Evolutionary conservation across 2,888 invertebrate genomes (phyloP).

Genomic region (Brenthis daphne): DNA sequence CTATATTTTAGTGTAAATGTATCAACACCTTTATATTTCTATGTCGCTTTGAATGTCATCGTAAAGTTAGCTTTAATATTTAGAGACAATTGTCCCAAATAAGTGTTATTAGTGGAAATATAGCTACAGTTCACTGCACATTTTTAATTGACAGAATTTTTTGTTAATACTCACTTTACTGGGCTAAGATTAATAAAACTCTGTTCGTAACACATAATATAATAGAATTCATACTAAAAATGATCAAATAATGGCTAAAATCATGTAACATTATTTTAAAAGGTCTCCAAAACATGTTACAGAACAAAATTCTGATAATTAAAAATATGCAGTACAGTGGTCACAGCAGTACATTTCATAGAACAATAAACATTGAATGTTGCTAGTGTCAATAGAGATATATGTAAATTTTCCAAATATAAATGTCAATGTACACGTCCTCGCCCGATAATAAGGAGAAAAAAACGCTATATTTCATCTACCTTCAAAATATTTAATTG

Average conservation of each 20-base stretch:
- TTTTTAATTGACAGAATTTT: neutral
- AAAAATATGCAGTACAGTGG: conserved; percentile 11
- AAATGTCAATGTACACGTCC: conserved; percentile 23
- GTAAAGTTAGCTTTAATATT: conserved; percentile 50
- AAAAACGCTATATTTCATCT: conserved; percentile 15
- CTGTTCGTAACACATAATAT: too few relatives aligned
- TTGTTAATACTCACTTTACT: too few relatives aligned
- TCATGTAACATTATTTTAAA: neutral
- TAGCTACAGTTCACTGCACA: neutral
- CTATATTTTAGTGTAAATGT: conserved; percentile 73
- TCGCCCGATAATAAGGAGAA: conserved; percentile 17
- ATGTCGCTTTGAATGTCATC: conserved; percentile 77
- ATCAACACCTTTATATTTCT: conserved; percentile 66
- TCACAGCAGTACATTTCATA: conserved; percentile 20
- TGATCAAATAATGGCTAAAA: neutral
- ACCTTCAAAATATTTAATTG: conserved; percentile 10
- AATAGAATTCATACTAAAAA: too few relatives aligned
- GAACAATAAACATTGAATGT: conserved; percentile 31
- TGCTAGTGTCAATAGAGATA: conserved; percentile 28
- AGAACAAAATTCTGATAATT: neutral
- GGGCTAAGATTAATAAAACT: neutral
- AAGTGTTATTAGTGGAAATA: conserved; percentile 20
- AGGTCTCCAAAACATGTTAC: neutral
- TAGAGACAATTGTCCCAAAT: conserved; percentile 34
- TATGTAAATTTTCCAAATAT: conserved; percentile 24